phyloP scores from a whole-genome alignment of 2,113 vertebrate genomes.

The Kobus ellipsiprymnus region DNA sequence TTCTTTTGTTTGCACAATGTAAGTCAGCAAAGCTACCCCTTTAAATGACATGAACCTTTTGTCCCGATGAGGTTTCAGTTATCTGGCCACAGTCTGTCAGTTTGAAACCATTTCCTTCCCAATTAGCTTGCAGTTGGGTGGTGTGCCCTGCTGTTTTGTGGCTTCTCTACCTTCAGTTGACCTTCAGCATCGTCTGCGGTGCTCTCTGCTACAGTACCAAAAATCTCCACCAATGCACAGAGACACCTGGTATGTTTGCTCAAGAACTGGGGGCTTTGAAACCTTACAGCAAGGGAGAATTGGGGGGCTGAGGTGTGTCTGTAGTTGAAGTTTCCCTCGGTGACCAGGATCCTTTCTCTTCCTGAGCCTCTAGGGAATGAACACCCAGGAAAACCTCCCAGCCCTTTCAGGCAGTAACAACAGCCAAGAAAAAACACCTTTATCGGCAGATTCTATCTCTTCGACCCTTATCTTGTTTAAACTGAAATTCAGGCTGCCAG shows the following conservation, averaged over 20 bases:
- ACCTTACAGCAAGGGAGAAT: neutral
- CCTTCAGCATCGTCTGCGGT: constrained; percentile 66
- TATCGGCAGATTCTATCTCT: constrained; percentile 35
- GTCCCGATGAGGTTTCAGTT: constrained; percentile 49
- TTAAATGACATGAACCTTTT: constrained; percentile 61
- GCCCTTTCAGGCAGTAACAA: neutral
- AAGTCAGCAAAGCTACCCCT: constrained; percentile 67
- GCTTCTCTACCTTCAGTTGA: constrained; percentile 65
- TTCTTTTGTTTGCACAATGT: constrained; percentile 71
- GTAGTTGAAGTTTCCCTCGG: constrained; percentile 6
- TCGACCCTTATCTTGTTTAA: constrained; percentile 29
- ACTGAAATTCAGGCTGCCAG: neutral
- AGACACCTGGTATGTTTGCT: constrained; percentile 38
- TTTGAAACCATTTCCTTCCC: constrained; percentile 68
- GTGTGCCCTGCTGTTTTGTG: constrained; percentile 49
- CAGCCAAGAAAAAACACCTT: constrained; percentile 11
- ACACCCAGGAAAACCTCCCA: neutral
- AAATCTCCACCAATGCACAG: constrained; percentile 43
- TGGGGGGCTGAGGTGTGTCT: neutral
- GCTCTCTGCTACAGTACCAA: constrained; percentile 61
- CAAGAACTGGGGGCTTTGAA: constrained; percentile 48
- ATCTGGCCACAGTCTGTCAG: constrained; percentile 55
- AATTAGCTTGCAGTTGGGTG: constrained; percentile 61
- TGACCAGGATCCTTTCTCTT: constrained; percentile 7
- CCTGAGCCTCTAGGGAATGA: neutral